Base-by-base conservation (phyloP, 2,888 invertebrate genomes). In the Idaea dimidiata region DNA sequence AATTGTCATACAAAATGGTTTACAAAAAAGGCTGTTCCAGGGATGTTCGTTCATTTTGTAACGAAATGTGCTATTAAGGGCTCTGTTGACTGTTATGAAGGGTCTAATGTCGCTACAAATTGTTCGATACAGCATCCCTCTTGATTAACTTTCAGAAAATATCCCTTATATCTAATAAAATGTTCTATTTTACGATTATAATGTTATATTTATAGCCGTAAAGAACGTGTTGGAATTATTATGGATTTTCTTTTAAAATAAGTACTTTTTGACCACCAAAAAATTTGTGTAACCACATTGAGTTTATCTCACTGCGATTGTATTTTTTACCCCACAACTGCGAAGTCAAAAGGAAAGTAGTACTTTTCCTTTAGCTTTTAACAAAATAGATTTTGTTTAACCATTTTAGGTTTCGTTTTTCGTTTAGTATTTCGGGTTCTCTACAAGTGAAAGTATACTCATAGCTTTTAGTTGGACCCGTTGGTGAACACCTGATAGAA, bases 71-170 rank as follows among this genome's bases (percentile, higher is more conserved):
- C 43, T 8, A 43, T 43, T 43, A 43, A 43, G 43, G 43, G 14
- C 43, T 43, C 43, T 43, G 43, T 43, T 43, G 43, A 43, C 43
- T 43, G 43, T 43, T 43, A 43, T 43, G 43, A 43, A 43, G 43
- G 43, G 43, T 43, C 43, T 14, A 43, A 43, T 10, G 10, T 8
- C 43, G 14, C 43, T 43, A 43, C 43, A 43, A 43, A 43, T 43
- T 43, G 43, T 10, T 8, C 14, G 43, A 43, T 43, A 43, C 43
- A 43, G 43, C 43, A 10, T 43, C 43, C 43, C 43, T 43, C 43
- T 43, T 43, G 43, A 43, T 43, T 43, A 43, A 43, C 43, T 43
- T 43, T 43, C 14, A 10, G 43, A 43, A 43, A 43, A 43, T 43
- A 43, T 14, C 43, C 43, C 14, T 43, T 43, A 14, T 43, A 43